Conservation (phyloP, 2,113 vertebrate genomes). For the Corythaixoides concolor region DNA sequence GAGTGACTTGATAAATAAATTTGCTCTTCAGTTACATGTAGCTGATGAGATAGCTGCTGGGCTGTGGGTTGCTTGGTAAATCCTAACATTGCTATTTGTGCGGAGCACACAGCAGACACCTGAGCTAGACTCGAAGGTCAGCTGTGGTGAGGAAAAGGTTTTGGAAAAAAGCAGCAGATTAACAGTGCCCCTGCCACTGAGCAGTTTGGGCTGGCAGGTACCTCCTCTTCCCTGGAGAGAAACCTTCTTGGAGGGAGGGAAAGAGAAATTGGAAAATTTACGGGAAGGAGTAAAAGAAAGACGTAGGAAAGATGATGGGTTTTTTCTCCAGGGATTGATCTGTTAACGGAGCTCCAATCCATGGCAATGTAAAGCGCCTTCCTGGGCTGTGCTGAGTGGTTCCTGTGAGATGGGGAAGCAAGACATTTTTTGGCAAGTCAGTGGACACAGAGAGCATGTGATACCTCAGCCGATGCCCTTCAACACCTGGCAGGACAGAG, state of each 20-base stretch:
- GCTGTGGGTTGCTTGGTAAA: neutral
- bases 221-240: neutral
- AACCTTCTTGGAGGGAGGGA: neutral
- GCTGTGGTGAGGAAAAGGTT: neutral
- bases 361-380: neutral
- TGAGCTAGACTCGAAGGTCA: neutral
- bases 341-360: neutral
- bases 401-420: neutral
- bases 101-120: neutral
- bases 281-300: neutral
- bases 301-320: neutral
- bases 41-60: neutral
- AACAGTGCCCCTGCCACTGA: neutral
- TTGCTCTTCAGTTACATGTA: neutral
- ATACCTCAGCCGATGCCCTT: neutral
- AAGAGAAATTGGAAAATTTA: neutral
- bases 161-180: neutral
- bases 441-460: fast-evolving
- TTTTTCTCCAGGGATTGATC: neutral
- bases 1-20: neutral
- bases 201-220: neutral
- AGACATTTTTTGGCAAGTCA: neutral
- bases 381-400: neutral
- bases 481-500: neutral
- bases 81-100: neutral